phyloP scores from a whole-genome alignment of 2,888 invertebrate species.

The Pachydiplax longipennis region DNA sequence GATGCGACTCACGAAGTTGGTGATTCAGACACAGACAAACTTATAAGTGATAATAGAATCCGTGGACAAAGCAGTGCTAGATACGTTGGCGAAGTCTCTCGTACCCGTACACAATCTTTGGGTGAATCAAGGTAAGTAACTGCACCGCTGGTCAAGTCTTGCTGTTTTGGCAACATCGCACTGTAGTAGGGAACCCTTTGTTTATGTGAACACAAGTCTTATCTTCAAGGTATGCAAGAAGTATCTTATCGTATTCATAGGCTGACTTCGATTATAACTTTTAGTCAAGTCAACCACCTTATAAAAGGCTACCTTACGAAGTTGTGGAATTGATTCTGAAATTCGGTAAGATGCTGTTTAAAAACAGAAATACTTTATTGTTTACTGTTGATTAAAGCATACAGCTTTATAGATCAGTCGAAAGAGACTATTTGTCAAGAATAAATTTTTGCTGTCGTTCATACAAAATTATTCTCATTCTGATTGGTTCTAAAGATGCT shows the following conservation, averaged over 20 bases:
- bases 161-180: neutral
- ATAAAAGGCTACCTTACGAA: too few relatives aligned
- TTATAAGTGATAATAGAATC: neutral
- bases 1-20: neutral
- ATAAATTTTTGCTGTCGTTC: too few relatives aligned
- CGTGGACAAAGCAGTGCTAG: neutral
- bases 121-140: neutral
- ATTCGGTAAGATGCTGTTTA: too few relatives aligned
- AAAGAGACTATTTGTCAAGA: too few relatives aligned
- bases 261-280: neutral
- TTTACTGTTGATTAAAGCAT: too few relatives aligned
- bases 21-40: neutral
- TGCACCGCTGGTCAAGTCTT: neutral
- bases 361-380: too few relatives aligned
- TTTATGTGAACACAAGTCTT: neutral
- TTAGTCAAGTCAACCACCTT: too few relatives aligned
- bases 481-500: too few relatives aligned
- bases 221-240: neutral
- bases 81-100: neutral
- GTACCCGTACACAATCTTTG: neutral
- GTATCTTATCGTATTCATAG: neutral
- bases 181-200: neutral
- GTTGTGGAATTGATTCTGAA: too few relatives aligned
- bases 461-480: too few relatives aligned
- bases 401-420: too few relatives aligned